Conservation (phyloP, 2,797 vertebrate genomes). For the Pagetopsis macropterus region DNA sequence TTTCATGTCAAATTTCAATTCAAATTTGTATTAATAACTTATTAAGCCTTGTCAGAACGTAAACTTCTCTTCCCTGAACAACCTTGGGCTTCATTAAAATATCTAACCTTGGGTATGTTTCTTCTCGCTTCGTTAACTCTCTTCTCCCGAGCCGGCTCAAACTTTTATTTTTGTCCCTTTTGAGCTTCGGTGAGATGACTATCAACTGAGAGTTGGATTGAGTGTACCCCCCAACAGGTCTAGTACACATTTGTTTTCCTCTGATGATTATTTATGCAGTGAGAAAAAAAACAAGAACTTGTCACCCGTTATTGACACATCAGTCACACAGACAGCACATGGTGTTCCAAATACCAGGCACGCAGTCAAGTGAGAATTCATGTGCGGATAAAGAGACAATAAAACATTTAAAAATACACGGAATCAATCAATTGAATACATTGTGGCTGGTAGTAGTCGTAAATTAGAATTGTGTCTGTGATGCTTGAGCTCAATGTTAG, state of each 20-base stretch:
- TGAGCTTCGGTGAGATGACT: conserved; percentile 24
- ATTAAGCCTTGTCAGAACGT: conserved; percentile 56
- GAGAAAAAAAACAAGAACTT: neutral
- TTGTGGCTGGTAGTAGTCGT: neutral
- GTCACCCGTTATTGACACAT: conserved; percentile 10
- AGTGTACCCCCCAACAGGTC: conserved; percentile 50
- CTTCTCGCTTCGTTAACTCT: conserved; percentile 44
- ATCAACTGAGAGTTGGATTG: conserved; percentile 36
- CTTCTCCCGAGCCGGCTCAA: conserved; percentile 17
- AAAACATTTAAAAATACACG: neutral
- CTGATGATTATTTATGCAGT: conserved; percentile 28
- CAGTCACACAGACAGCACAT: conserved; percentile 27
- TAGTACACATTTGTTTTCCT: conserved; percentile 50
- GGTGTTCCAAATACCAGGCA: neutral
- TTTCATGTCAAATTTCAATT: conserved; percentile 54
- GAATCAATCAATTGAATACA: neutral
- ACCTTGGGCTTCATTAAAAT: conserved; percentile 69
- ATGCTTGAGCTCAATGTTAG: conserved; percentile 42
- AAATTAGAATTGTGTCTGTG: neutral
- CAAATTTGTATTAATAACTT: conserved; percentile 52
- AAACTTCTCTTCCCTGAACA: conserved; percentile 54
- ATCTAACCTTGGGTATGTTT: conserved; percentile 54
- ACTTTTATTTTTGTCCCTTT: conserved; percentile 50
- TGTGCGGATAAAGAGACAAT: neutral
- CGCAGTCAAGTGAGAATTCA: conserved; percentile 1